Base-by-base conservation (phyloP, 1,140 invertebrate species). In the Proctacanthus coquilletti region DNA sequence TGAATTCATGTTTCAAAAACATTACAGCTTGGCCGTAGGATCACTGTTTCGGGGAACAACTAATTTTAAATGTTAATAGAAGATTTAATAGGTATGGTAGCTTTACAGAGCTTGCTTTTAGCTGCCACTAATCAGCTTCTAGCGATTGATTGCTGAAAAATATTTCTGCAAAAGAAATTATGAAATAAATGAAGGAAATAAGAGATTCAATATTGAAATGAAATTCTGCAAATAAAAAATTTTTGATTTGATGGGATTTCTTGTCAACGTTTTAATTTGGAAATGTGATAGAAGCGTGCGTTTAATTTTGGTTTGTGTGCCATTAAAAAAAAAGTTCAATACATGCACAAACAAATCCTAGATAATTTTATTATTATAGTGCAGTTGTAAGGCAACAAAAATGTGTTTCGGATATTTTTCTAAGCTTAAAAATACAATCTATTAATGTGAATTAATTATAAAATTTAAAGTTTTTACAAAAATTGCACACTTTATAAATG, bases 281-380 rank as follows among this genome's bases (percentile, higher is more conserved):
- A n/a, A n/a, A n/a, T n/a, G n/a, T 29, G 8, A 13, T 25, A 8
- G 6, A 39, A 49, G 39, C 47, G 11, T 33, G 15, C 5, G 15
- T 9, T 19, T 34, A 14, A 34, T n/a, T 17, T 13, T 13, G 11
- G 8, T 8, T 14, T 13, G 3, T 29, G n/a, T 29, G 27, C 27
- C 15, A 13, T 29, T 10, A 19, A 27, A 27, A 40, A 36, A 20
- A 35, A 40, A 40, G 36, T 18, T 20, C 21, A 30, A 35, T 30
- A n/a, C 29, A 33, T 18, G n/a, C n/a, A n/a, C n/a, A n/a, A n/a
- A n/a, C n/a, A n/a, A n/a, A n/a, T n/a, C n/a, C n/a, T n/a, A n/a
- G n/a, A n/a, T n/a, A n/a, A n/a, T n/a, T n/a, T n/a, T n/a, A n/a
- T n/a, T n/a, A n/a, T n/a, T n/a, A n/a, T n/a, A n/a, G n/a, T n/a